These are phyloP conservation scores for Apodemus agrarius DNA, from an alignment of 2,797 vertebrate species.

Conservation along the genomic window DNA sequence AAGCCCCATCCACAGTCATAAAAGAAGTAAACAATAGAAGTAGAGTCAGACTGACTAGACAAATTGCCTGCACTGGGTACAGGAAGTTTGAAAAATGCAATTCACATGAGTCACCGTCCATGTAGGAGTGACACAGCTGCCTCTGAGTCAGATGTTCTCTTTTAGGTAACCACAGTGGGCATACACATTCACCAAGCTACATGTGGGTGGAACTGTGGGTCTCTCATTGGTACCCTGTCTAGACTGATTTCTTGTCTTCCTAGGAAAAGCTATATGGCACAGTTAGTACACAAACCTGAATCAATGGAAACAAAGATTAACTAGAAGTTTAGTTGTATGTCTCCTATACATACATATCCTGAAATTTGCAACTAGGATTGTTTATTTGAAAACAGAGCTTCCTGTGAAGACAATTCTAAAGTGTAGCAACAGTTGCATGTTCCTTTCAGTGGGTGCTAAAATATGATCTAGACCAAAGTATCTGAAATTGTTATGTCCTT, in stretches of 20 bases:
- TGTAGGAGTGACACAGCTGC: not conserved
- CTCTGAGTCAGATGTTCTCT: not conserved
- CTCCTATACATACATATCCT: not conserved
- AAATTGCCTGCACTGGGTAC: too few relatives aligned
- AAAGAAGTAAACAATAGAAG: not conserved
- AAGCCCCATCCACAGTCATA: not conserved
- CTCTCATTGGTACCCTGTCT: not conserved
- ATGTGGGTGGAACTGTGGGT: not conserved
- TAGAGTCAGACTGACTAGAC: not conserved
- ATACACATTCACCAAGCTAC: not conserved
- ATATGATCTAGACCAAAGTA: too few relatives aligned
- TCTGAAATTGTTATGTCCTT: not conserved
- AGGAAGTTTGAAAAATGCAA: not conserved
- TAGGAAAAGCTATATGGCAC: not conserved
- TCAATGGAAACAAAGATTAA: not conserved
- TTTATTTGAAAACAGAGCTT: not conserved
- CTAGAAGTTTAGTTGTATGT: not conserved
- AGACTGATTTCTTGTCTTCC: not conserved
- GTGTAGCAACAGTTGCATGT: not conserved
- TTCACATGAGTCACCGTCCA: not conserved
- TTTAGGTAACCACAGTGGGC: not conserved
- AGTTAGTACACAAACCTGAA: not conserved
- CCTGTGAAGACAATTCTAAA: not conserved
- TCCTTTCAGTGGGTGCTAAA: not conserved
- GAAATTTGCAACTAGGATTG: not conserved